phyloP scores from a whole-genome alignment of 1,140 invertebrate species.

The Phortica variegata region DNA sequence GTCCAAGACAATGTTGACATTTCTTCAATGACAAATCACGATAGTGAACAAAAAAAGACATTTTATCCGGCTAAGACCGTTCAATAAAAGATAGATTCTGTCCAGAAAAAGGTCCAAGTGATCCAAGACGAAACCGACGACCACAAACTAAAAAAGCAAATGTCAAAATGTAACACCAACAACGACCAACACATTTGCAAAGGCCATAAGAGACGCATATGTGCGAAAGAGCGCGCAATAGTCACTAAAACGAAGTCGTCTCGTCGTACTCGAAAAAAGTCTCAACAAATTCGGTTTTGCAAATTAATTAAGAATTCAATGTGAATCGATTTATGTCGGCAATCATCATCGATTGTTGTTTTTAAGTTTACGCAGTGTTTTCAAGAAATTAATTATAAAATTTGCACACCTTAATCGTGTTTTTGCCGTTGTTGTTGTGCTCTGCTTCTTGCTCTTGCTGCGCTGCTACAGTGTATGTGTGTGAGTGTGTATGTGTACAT shows the following conservation, averaged over 20 bases:
- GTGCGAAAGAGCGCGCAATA: slow-evolving; percentile 44
- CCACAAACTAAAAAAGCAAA: slow-evolving; percentile 12
- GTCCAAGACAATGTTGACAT: slow-evolving; percentile 1
- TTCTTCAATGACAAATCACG: slow-evolving; percentile 5
- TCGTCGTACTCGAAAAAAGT: slow-evolving; percentile 5
- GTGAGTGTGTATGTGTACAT: slow-evolving; percentile 1
- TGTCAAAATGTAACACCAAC: slow-evolving; percentile 38
- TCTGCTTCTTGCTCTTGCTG: slow-evolving; percentile 35
- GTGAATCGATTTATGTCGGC: slow-evolving; percentile 12
- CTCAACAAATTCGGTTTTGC: slow-evolving; percentile 6
- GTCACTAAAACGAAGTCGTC: slow-evolving; percentile 16
- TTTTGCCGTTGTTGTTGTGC: slow-evolving; percentile 25
- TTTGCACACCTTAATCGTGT: slow-evolving; percentile 35
- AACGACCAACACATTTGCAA: slow-evolving; percentile 40
- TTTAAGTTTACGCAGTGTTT: neutral
- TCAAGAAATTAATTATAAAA: slow-evolving; percentile 1
- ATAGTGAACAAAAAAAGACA: too few species aligned
- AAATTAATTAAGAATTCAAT: slow-evolving; percentile 31
- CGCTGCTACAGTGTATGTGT: slow-evolving; percentile 39
- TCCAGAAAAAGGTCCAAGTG: slow-evolving; percentile 8
- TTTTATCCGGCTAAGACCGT: too few species aligned
- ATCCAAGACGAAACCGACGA: neutral
- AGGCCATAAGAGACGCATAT: slow-evolving; percentile 16
- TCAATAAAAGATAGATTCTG: too few species aligned
- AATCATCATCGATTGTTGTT: neutral